Evolutionary conservation across 1,140 invertebrate species (phyloP).

Genomic region (Drosophila pallidifrons): DNA sequence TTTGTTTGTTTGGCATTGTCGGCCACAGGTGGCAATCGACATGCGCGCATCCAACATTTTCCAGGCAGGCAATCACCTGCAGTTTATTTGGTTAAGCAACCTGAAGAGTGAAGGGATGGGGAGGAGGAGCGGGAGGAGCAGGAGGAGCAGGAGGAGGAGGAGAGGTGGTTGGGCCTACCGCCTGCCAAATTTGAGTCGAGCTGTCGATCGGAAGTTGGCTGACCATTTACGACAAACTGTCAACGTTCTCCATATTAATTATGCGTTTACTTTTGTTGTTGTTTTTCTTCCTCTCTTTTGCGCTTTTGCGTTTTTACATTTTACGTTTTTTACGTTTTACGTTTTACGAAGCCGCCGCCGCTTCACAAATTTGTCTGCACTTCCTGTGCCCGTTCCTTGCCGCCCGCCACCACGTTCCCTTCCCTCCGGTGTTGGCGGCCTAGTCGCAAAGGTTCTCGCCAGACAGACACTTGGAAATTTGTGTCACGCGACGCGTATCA

Average conservation of each 20-base stretch:
- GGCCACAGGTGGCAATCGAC: slow-evolving; percentile 72
- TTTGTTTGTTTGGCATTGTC: slow-evolving; percentile 19
- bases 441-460: background rate
- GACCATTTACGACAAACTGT: slow-evolving; percentile 73
- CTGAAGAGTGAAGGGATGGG: background rate
- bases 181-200: slow-evolving; percentile 53
- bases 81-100: too few species aligned
- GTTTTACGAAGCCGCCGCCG: slow-evolving; percentile 23
- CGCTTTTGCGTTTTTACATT: background rate
- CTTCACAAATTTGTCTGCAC: slow-evolving; percentile 36
- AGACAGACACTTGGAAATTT: slow-evolving; percentile 53
- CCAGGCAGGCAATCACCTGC: slow-evolving; percentile 39
- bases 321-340: slow-evolving; percentile 7
- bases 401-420: background rate
- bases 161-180: slow-evolving; percentile 11
- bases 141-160: background rate
- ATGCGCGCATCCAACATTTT: slow-evolving; percentile 63
- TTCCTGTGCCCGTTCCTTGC: slow-evolving; percentile 46
- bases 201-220: slow-evolving; percentile 66
- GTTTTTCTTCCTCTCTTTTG: background rate
- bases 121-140: too few species aligned
- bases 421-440: background rate
- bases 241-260: slow-evolving; percentile 76
- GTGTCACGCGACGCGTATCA: slow-evolving; percentile 64
- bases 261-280: slow-evolving; percentile 20